Evolutionary conservation across 2,797 vertebrate genomes (phyloP).

Genomic region (Poeciliopsis gracilis): DNA sequence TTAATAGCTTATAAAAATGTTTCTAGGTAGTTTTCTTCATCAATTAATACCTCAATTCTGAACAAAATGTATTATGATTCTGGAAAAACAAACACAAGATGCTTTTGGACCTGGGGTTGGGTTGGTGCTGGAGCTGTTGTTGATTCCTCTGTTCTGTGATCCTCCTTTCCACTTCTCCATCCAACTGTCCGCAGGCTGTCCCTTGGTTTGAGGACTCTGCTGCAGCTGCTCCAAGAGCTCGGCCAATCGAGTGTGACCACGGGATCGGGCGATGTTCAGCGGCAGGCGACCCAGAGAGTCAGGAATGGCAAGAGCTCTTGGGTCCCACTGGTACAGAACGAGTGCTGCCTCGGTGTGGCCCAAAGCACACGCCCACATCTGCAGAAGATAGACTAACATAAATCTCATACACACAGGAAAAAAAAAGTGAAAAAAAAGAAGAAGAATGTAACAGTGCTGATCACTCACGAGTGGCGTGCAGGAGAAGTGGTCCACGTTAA

Average conservation of each 20-base stretch:
- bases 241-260: constrained; percentile 94
- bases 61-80: neutral
- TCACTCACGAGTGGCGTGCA: constrained; percentile 94
- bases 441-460: neutral
- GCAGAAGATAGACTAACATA: constrained; percentile 19
- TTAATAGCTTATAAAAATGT: neutral
- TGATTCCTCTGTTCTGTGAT: constrained; percentile 81
- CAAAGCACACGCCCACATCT: constrained; percentile 99
- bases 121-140: constrained; percentile 82
- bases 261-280: constrained; percentile 91
- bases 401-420: constrained; percentile 14
- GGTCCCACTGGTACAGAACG: constrained; percentile 97
- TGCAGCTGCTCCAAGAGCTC: constrained; percentile 96
- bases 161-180: constrained; percentile 89
- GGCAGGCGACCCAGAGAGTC: constrained; percentile 96
- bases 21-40: neutral
- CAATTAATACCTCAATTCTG: neutral
- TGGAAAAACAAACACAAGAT: neutral
- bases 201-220: constrained; percentile 85
- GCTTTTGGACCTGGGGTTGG: constrained; percentile 84
- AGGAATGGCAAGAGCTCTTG: constrained; percentile 92
- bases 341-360: constrained; percentile 94
- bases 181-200: constrained; percentile 84
- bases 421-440: constrained; percentile 25
- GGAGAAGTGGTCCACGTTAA: constrained; percentile 99